Conservation (phyloP, 2,797 vertebrate species). For the Spondyliosoma cantharus region DNA sequence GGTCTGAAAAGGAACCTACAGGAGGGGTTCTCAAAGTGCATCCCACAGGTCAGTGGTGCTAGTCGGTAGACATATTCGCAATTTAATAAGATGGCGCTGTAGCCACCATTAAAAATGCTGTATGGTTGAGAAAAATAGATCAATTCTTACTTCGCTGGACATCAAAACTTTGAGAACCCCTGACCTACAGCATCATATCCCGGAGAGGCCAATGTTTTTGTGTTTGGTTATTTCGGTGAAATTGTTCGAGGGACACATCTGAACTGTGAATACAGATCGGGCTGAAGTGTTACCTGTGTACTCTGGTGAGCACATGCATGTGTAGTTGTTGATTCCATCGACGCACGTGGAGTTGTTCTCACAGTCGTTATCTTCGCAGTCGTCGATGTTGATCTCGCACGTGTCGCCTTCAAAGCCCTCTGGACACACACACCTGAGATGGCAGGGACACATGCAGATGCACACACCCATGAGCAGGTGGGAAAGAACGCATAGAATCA, state of each 20-base stretch:
- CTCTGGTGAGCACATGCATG: constrained; percentile 95
- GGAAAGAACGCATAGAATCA: background rate
- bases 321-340: constrained; percentile 99
- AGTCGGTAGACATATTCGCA: too few relatives aligned
- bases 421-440: constrained; percentile 93
- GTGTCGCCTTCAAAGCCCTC: constrained; percentile 96
- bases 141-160: too few relatives aligned
- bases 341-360: constrained; percentile 99
- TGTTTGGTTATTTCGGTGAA: background rate
- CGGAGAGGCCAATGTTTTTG: background rate
- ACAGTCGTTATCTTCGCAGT: constrained; percentile 98
- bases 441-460: constrained; percentile 26
- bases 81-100: too few relatives aligned
- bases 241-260: background rate
- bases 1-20: background rate
- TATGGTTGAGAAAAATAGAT: too few relatives aligned
- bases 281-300: constrained; percentile 91
- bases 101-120: too few relatives aligned
- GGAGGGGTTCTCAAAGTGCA: too few relatives aligned
- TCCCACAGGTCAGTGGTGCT: too few relatives aligned
- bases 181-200: too few relatives aligned
- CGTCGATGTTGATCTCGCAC: constrained; percentile 95
- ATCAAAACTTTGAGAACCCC: too few relatives aligned
- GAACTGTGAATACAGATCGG: background rate
- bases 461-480: constrained; percentile 1